Conservation (phyloP, 2,797 vertebrate species). For the Darevskia mixta region DNA sequence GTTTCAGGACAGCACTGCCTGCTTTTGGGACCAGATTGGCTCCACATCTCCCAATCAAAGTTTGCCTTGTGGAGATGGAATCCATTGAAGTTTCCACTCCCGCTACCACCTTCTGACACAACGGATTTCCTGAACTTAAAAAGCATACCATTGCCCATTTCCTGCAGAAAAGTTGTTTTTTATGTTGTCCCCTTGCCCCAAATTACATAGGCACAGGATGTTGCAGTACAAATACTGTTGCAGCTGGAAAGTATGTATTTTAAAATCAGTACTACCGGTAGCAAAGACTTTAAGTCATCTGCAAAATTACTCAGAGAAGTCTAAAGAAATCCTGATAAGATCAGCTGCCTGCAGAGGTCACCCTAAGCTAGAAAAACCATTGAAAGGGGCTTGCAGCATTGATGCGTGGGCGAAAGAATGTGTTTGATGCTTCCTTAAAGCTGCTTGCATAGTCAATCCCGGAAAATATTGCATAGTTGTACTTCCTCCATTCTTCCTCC, state of each 20-base stretch:
- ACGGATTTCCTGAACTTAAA: too few relatives aligned
- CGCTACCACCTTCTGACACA: background rate
- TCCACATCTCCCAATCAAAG: background rate
- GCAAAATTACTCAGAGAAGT: background rate
- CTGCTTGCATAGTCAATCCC: background rate
- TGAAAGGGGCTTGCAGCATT: background rate
- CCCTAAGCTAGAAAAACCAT: conserved; percentile 35
- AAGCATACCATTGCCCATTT: background rate
- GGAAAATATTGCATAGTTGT: background rate
- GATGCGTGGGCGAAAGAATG: background rate
- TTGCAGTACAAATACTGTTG: too few relatives aligned
- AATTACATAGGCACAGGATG: background rate
- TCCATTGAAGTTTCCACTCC: background rate
- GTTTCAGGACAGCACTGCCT: background rate
- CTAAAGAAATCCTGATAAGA: background rate
- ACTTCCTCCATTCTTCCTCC: background rate
- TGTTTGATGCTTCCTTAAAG: too few relatives aligned
- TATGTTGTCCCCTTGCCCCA: background rate
- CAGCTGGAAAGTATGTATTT: background rate
- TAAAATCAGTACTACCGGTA: background rate
- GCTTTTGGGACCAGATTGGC: background rate
- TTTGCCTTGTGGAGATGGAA: background rate
- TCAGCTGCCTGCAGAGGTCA: conserved; percentile 67
- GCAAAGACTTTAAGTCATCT: too few relatives aligned
- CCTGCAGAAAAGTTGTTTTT: background rate